Evolutionary conservation across 2,797 vertebrate species (phyloP), one percentile per base, ranked within the genome.

Genomic region (Phyllotis vaccarum): DNA sequence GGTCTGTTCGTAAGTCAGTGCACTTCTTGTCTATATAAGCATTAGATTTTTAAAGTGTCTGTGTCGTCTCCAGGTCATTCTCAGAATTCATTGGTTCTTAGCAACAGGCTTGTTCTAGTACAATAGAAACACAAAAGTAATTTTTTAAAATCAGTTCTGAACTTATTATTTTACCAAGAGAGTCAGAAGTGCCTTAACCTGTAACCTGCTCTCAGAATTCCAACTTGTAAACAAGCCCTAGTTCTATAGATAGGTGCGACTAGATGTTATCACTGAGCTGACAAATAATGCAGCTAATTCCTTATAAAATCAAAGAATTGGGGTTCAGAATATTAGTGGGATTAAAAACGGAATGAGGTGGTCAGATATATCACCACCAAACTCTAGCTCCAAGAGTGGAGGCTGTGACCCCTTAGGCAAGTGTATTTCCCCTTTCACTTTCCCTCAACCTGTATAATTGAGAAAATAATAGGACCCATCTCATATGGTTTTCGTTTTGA

Each of bases 131-230:
- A 66, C 29, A 27, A 0, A 83, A 83, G 82, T 64, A 58, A 17
- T 40, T 86, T 54, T 78, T 90, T 49, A 49, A 49, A 49, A 49
- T 74, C 70, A 56, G 11, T 74, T 95, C 49, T 37, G 85, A 74
- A 60, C 79, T 92, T 93, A 88, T 68, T 21, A 29, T 82, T 68
- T 86, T 43, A 88, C 54, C 90, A 43, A 76, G 76, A 94, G 37
- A 27, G 40, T 31, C 86, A 90, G 34, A 7, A 60, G 54, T 85
- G 40, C 58, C 37, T 88, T 66, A 86, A 54, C 37, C 66, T 82
- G 60, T 60, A 27, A 6, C 3, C 17, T 46, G 40, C 24, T 37
- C 40, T 80, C 5, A 58, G 94, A 90, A 94, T 83, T 94, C 79
- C 74, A 16, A 37, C 82, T 95, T 81, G 64, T 43, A 34, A n/a